Conservation (phyloP, 2,113 vertebrate genomes). For the Cisticola juncidis region DNA sequence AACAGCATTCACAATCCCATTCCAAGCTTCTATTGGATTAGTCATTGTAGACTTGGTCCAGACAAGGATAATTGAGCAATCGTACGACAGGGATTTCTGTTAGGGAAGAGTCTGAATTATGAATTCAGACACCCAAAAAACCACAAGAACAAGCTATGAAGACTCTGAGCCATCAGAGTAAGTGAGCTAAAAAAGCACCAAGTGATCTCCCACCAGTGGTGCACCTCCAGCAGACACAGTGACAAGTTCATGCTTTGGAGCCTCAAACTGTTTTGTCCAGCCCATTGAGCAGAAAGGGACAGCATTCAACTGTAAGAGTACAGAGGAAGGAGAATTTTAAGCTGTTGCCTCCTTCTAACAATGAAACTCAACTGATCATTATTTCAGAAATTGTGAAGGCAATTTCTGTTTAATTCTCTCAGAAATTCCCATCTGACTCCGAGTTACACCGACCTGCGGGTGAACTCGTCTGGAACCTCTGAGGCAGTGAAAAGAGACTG, state of each 20-base stretch:
- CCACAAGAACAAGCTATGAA: background rate
- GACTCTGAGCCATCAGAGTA: background rate
- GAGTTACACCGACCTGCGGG: too few relatives aligned
- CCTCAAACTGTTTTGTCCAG: background rate
- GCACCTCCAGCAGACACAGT: background rate
- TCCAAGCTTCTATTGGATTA: background rate
- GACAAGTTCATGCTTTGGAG: accelerated
- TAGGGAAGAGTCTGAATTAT: background rate
- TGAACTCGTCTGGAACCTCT: background rate
- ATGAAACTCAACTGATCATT: background rate
- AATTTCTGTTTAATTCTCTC: background rate
- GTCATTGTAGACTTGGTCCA: background rate
- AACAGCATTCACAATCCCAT: background rate
- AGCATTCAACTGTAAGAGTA: accelerated
- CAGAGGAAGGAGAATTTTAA: background rate
- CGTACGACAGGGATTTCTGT: background rate
- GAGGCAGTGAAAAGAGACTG: background rate
- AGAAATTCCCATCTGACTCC: background rate
- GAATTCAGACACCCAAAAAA: background rate
- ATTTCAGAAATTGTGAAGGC: background rate
- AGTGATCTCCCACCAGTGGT: background rate
- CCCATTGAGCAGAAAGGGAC: background rate
- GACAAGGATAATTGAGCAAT: background rate
- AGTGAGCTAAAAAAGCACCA: background rate
- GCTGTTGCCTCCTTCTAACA: background rate